phyloP scores from a whole-genome alignment of 1,140 invertebrate species.

The Nasonia giraulti region DNA sequence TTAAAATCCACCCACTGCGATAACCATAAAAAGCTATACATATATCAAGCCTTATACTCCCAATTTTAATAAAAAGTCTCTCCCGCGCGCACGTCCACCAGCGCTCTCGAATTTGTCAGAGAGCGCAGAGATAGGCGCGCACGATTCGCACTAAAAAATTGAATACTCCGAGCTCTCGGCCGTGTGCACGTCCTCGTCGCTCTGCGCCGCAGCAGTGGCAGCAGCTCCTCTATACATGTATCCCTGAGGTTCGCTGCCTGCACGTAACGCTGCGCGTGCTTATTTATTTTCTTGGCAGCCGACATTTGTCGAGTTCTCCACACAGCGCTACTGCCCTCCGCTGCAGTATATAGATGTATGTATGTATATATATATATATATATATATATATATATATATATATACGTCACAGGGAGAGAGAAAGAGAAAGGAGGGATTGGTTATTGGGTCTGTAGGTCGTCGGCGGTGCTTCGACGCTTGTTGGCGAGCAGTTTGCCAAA shows the following conservation, averaged over 20 bases:
- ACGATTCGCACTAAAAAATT: conserved; percentile 28
- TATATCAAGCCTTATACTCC: no score
- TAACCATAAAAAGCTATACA: no score
- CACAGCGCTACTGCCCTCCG: no score
- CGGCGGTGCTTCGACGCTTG: conserved; percentile 56
- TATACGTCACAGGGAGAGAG: no score
- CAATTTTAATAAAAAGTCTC: no score
- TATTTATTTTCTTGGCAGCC: conserved; percentile 45
- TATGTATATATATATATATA: no score
- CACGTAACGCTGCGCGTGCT: conserved; percentile 33
- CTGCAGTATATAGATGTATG: neutral
- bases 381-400: neutral
- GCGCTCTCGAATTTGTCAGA: no score
- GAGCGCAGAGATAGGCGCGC: no score
- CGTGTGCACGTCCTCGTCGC: neutral
- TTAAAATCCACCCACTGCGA: no score
- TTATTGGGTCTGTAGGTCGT: conserved; percentile 61
- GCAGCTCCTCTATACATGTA: neutral
- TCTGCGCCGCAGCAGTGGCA: neutral
- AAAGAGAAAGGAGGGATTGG: neutral
- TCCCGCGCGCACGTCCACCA: no score
- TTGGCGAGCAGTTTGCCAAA: conserved; percentile 55
- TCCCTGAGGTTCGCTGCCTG: neutral
- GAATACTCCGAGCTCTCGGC: neutral
- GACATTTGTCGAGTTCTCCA: conserved; percentile 12